A percentile compares a stretch with the other conserved stretches of the same genome.
Evolutionary conservation across 2,113 vertebrate genomes (phyloP).

Genomic region (Triplophysa dalaica): DNA sequence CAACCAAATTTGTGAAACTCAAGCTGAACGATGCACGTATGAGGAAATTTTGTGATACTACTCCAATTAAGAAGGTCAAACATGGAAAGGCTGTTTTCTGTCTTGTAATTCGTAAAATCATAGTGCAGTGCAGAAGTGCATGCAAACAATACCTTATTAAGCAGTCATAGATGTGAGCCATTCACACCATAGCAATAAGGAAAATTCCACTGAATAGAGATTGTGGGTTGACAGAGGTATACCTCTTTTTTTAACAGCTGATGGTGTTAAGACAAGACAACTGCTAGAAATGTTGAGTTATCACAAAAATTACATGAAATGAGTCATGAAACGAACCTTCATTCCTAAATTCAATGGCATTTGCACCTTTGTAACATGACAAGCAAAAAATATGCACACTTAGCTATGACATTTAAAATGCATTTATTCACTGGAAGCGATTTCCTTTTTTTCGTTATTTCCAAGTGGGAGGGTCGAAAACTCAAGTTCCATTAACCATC

Average conservation of each 20-base stretch:
- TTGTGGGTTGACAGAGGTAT: conserved; percentile 18
- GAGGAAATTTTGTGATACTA: too few relatives aligned
- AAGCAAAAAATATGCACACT: not conserved
- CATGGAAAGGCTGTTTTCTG: too few relatives aligned
- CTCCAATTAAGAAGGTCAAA: too few relatives aligned
- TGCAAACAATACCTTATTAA: not conserved
- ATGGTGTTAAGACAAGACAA: conserved; percentile 53
- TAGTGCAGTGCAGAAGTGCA: too few relatives aligned
- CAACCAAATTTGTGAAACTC: not conserved
- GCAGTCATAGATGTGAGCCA: not conserved
- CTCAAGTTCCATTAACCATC: too few relatives aligned
- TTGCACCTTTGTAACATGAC: not conserved
- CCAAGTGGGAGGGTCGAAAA: too few relatives aligned
- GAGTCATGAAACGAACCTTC: conserved; percentile 25
- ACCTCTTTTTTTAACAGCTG: conserved; percentile 4
- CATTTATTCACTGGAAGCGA: too few relatives aligned
- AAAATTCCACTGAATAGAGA: conserved; percentile 41
- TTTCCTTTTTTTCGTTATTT: too few relatives aligned
- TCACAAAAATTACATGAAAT: conserved; percentile 21
- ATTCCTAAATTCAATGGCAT: not conserved
- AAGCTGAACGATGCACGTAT: not conserved
- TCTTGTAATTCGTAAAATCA: too few relatives aligned
- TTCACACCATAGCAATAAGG: not conserved
- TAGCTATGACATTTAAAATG: too few relatives aligned
- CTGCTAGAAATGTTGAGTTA: conserved; percentile 29